These are phyloP conservation scores for Clarias fuscus DNA, from an alignment of 2,797 vertebrate species.

Conservation along the genomic window DNA sequence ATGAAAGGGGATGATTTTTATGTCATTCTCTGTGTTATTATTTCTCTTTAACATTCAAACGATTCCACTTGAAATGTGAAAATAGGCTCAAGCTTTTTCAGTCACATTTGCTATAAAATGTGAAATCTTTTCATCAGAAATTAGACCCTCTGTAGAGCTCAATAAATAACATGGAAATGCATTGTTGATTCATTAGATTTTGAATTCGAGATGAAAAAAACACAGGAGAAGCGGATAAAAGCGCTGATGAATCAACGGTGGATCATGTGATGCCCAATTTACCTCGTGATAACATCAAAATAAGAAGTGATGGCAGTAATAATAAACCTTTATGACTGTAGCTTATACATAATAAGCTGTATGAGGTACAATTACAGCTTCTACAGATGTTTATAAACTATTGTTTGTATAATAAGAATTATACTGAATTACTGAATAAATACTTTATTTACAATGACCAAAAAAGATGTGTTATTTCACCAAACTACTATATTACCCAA, in stretches of 20 bases:
- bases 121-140: not conserved
- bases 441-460: not conserved
- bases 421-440: not conserved
- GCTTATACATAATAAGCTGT: not conserved
- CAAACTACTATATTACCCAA: not conserved
- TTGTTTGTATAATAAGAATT: not conserved
- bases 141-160: not conserved
- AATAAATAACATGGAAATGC: not conserved
- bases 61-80: slow-evolving; percentile 11
- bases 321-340: not conserved
- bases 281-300: not conserved
- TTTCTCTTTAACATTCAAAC: slow-evolving; percentile 2
- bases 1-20: not conserved
- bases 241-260: not conserved
- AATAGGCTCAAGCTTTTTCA: not conserved
- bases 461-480: not conserved
- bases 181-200: not conserved
- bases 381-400: not conserved
- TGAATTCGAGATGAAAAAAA: not conserved
- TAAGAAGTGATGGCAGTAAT: not conserved
- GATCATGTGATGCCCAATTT: not conserved
- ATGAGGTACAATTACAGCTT: not conserved
- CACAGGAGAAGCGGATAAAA: not conserved
- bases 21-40: not conserved
- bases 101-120: not conserved